A percentile compares a stretch with the other conserved stretches of the same genome.
phyloP scores from a whole-genome alignment of 2,888 invertebrate species.

The Drosophila emarginata region DNA sequence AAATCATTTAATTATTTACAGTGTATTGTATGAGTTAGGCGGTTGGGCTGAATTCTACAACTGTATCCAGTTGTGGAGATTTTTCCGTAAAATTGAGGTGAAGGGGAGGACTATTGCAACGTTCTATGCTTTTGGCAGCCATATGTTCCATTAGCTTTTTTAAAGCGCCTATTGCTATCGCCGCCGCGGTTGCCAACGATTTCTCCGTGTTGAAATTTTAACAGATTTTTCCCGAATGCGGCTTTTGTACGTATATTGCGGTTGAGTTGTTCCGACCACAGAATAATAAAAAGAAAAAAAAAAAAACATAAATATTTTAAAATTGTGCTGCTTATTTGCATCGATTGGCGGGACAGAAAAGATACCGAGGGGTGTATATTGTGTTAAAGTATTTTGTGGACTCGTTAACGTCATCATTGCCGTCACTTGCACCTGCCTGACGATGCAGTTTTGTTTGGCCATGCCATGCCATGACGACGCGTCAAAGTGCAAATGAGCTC shows the following conservation, averaged over 20 bases:
- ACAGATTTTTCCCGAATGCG: conserved; percentile 63
- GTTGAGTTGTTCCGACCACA: conserved; percentile 47
- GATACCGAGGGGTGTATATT: not conserved
- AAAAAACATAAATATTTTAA: conserved; percentile 8
- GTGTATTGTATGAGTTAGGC: conserved; percentile 1
- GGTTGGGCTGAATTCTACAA: not conserved
- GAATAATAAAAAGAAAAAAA: conserved; percentile 14
- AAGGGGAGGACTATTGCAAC: conserved; percentile 29
- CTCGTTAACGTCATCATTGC: conserved; percentile 73
- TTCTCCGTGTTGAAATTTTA: conserved; percentile 58
- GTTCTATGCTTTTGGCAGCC: conserved; percentile 45
- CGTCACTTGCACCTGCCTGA: conserved; percentile 68
- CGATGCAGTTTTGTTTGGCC: conserved; percentile 44
- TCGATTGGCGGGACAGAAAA: conserved; percentile 32
- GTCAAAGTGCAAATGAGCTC: conserved; percentile 56
- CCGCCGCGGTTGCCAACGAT: conserved; percentile 26
- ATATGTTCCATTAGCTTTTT: conserved; percentile 72
- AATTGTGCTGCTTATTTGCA: conserved; percentile 39
- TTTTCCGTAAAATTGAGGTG: not conserved
- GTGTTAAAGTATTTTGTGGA: conserved; percentile 46
- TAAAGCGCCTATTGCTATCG: conserved; percentile 41
- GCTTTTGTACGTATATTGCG: conserved; percentile 64
- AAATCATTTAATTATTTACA: not conserved
- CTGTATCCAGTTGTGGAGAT: conserved; percentile 7
- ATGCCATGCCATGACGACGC: conserved; percentile 46